Conservation (phyloP, 2,113 vertebrate species). For the pig (Sus scrofa) region DNA sequence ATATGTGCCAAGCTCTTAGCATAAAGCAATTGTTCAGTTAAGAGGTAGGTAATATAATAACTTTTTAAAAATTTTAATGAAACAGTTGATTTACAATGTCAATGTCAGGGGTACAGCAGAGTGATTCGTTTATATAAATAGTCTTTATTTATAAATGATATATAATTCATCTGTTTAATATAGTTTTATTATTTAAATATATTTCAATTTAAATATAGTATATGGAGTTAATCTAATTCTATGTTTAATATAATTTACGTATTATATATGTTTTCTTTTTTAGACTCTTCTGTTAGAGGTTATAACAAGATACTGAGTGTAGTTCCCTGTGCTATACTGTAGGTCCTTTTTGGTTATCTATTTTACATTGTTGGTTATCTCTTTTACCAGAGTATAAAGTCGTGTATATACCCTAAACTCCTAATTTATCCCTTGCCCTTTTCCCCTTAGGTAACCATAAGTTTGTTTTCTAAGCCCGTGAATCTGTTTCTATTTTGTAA, state of each 20-base stretch:
- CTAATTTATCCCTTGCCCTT: neutral
- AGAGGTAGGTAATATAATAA: neutral
- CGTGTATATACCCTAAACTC: neutral
- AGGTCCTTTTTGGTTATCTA: neutral
- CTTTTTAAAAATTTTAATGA: no score
- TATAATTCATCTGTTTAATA: no score
- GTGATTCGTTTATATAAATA: no score
- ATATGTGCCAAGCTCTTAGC: neutral
- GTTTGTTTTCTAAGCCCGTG: neutral
- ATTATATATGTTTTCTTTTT: no score
- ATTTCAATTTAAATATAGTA: no score
- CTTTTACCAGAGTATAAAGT: neutral
- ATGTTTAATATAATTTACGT: no score
- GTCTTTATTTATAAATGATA: no score
- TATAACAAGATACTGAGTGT: neutral
- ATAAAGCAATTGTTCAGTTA: neutral
- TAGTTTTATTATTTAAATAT: no score
- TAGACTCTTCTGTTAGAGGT: no score
- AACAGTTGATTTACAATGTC: no score
- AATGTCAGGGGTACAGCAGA: no score
- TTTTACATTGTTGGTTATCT: neutral
- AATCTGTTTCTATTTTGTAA: neutral
- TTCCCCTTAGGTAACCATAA: neutral
- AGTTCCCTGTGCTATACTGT: neutral
- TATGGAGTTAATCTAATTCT: no score